These are phyloP conservation scores for Pyrgus malvae DNA, from an alignment of 2,888 invertebrate genomes.

Conservation along the genomic window DNA sequence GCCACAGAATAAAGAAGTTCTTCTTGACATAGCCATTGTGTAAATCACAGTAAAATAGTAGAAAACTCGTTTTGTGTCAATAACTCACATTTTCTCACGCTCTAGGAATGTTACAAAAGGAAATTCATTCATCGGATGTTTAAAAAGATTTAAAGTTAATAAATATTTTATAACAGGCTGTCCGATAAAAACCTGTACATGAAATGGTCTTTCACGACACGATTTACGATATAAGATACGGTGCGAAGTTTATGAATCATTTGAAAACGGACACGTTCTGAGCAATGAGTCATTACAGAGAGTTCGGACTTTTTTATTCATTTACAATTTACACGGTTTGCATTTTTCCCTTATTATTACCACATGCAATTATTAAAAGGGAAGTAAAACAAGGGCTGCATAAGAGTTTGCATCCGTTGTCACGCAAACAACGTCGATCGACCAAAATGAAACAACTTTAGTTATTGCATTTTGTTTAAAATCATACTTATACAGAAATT, in stretches of 20 bases:
- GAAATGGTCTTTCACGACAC: slow-evolving; percentile 6
- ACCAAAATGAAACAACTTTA: not conserved
- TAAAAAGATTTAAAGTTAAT: not conserved
- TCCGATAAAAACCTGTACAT: slow-evolving; percentile 6
- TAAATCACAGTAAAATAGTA: no score
- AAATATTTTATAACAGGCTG: slow-evolving; percentile 3
- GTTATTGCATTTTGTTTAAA: not conserved
- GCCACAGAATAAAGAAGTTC: no score
- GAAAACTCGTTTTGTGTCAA: no score
- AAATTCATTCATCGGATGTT: not conserved
- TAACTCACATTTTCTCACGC: no score
- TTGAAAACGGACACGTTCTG: slow-evolving; percentile 55
- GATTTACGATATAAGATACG: slow-evolving; percentile 21
- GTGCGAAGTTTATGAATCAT: slow-evolving; percentile 53
- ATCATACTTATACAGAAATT: no score
- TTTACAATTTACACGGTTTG: no score
- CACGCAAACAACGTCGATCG: slow-evolving; percentile 2
- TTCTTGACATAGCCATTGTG: no score
- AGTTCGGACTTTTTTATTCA: no score
- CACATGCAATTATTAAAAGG: not conserved
- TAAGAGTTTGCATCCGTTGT: not conserved
- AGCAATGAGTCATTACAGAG: slow-evolving; percentile 67
- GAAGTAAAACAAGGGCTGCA: slow-evolving; percentile 1
- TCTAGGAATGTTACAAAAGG: no score
- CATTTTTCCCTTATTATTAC: not conserved